phyloP scores from a whole-genome alignment of 2,113 vertebrate genomes.

The Naja naja region DNA sequence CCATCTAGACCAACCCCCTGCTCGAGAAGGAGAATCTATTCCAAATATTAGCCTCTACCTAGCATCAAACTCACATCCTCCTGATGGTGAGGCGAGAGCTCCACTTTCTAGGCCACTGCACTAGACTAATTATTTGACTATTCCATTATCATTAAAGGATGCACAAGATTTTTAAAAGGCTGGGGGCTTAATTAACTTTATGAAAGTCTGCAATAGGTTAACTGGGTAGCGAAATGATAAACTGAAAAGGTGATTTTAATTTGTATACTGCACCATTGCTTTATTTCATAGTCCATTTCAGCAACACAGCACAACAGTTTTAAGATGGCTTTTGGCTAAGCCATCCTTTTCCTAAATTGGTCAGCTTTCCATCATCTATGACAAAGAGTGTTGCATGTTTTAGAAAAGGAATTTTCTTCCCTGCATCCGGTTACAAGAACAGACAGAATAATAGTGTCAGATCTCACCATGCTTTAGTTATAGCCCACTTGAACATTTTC shows the following conservation, averaged over 20 bases:
- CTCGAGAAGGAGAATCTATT: no score
- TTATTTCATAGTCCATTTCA: background rate
- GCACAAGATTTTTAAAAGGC: background rate
- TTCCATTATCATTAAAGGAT: background rate
- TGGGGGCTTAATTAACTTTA: background rate
- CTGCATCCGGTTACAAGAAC: background rate
- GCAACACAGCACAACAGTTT: background rate
- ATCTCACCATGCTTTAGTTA: background rate
- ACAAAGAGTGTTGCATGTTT: background rate
- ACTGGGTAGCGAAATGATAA: background rate
- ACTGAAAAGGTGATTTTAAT: background rate
- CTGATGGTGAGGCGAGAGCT: no score
- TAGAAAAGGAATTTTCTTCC: background rate
- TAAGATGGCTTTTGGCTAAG: background rate
- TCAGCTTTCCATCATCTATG: background rate
- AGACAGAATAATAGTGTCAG: background rate
- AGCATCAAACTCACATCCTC: no score
- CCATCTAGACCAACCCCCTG: no score
- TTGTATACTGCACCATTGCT: background rate
- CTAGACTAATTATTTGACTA: no score
- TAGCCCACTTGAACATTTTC: background rate
- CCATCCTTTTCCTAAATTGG: background rate
- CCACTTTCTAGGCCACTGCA: no score
- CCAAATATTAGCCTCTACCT: no score
- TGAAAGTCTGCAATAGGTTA: background rate